Base-by-base conservation (phyloP, 2,797 vertebrate genomes). In the Scomberomorus guttatus region DNA sequence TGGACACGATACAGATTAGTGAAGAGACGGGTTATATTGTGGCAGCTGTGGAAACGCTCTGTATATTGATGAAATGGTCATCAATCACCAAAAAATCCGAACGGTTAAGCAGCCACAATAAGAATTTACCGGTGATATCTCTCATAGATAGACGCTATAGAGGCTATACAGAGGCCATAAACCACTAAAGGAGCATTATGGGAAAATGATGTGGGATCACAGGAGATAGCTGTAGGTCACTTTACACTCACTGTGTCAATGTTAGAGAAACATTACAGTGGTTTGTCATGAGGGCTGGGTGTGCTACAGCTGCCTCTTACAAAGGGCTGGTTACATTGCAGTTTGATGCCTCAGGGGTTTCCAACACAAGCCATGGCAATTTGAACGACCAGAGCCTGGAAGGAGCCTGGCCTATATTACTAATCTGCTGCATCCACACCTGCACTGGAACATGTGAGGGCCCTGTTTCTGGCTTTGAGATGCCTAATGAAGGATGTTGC, bases 251-350 rank as follows among this genome's bases (percentile, higher is more conserved):
- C 52, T 9, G 4, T 37, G 22, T 14, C 18, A 52, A 71, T 75
- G 24, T 63, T 39, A 44, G 46, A 66, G 44, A 50, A 24, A 58
- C 9, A 14, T 64, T 7, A 34, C n/a, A 32, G 34, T 48, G 58
- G 27, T 72, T 18, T 50, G 29, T 71, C 18, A 55, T 14, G 37
- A 52, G 17, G 46, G 12, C 59, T 77, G 34, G 27, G 22, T 75
- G 67, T 68, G 79, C 73, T 67, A n/a, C 69, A 79, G 55, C 67
- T 59, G 58, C 77, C 63, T 70, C 37, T 39, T 56, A 50, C 48
- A 68, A 79, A 68, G 51, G 9, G 2, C 27, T 69, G 50, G 61
- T 68, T 76, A 48, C 51, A 44, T 55, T 71, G 44, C 71, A 75
- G 60, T 59, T 65, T 60, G 46, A 51, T 78, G 42, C 57, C 66